Evolutionary conservation across 2,113 vertebrate species (phyloP).

Genomic region (Eubucco bourcierii): DNA sequence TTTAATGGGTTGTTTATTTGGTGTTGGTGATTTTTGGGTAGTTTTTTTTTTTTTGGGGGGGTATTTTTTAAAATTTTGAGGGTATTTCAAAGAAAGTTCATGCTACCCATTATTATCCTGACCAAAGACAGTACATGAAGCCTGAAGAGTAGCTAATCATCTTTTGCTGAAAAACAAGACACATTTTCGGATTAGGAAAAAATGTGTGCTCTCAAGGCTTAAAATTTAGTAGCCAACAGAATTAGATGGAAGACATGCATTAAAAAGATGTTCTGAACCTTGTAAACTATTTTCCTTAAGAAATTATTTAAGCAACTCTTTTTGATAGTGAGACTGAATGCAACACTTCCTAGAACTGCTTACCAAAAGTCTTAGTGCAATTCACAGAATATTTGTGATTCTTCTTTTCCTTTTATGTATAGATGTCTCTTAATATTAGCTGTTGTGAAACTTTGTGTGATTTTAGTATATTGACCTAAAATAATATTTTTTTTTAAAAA

Average conservation of each 20-base stretch:
- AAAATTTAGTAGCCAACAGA: not conserved
- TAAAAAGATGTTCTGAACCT: not conserved
- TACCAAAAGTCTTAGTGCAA: not conserved
- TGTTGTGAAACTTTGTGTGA: not conserved
- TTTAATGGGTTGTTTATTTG: not conserved
- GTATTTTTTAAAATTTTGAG: not conserved
- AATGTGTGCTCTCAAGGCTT: not conserved
- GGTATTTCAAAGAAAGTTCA: not conserved
- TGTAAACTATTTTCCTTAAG: not conserved
- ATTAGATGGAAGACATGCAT: not conserved
- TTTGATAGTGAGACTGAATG: not conserved
- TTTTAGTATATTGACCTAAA: not conserved
- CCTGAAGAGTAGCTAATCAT: not conserved
- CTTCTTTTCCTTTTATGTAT: not conserved
- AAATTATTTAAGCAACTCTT: not conserved
- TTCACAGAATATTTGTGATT: not conserved
- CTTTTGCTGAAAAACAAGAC: not conserved
- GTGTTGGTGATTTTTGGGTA: not conserved
- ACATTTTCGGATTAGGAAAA: not conserved
- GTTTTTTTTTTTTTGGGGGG: not conserved
- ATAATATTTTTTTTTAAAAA: no score
- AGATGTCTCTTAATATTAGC: not conserved
- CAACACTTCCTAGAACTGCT: not conserved
- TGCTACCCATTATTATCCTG: not conserved
- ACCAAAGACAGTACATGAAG: not conserved